A percentile compares a stretch with the other conserved stretches of the same genome.
Evolutionary conservation across 2,888 invertebrate species (phyloP).

Genomic region (Eugnorisma glareosa): DNA sequence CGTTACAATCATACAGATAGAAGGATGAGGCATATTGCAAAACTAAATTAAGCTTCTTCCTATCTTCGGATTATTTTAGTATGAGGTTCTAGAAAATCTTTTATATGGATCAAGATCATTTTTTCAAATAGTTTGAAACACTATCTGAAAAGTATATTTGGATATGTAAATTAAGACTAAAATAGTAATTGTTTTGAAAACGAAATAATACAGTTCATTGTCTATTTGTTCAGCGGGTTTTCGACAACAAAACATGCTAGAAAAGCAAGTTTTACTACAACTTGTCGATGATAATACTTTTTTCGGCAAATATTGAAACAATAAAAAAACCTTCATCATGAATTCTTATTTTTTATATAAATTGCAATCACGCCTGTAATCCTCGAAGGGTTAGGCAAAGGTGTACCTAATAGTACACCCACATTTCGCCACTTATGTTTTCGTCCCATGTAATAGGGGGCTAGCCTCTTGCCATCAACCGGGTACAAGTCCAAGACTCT

Average conservation of each 20-base stretch:
- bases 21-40: not conserved
- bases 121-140: not conserved
- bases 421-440: too few species aligned
- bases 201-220: slow-evolving; percentile 5
- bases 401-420: too few species aligned
- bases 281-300: not conserved
- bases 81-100: not conserved
- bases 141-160: slow-evolving; percentile 2
- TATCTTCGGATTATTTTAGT: not conserved
- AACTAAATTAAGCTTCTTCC: not conserved
- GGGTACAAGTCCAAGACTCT: too few species aligned
- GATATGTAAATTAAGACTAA: slow-evolving; percentile 9
- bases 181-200: slow-evolving; percentile 8
- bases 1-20: not conserved
- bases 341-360: not conserved
- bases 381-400: too few species aligned
- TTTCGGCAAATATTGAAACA: not conserved
- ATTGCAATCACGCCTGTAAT: not conserved
- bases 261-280: slow-evolving; percentile 2
- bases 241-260: not conserved
- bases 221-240: slow-evolving; percentile 28
- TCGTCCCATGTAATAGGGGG: too few species aligned
- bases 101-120: not conserved
- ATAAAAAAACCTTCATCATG: not conserved
- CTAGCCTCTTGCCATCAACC: too few species aligned